Evolutionary conservation across 2,888 invertebrate genomes (phyloP), one percentile per base, ranked within the genome.

Genomic region (Lochmaea crataegi): DNA sequence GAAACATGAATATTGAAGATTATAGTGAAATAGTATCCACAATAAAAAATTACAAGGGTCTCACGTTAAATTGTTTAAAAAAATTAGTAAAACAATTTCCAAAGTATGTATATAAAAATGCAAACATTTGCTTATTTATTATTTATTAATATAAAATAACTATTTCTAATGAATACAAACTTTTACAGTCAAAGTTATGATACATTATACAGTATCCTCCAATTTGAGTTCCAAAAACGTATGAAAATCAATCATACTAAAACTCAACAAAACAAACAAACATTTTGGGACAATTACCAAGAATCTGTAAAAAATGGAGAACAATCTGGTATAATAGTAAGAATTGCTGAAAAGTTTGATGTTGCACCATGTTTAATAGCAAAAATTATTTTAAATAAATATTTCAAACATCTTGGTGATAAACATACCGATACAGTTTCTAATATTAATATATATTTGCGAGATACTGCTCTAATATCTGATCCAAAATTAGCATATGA

Each of bases 401-500:
- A 90, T 82, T 87, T 87, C 61, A 85, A 80, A 9, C 79, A 82
- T 53, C 71, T 77, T 80, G 61, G 61, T 41, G 16, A 65, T 42
- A 77, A 76, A 53, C 68, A 76, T 14, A 68, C 70, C 18, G 69
- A 75, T 48, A 88, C 88, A 73, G 80, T 86, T 77, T 86, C 89
- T 3, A 91, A 89, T 75, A 74, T 85, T 22, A 85, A 84, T 77
- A 89, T 89, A 80, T 88, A 90, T 79, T 87, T 94, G 78, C 92
- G 92, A 83, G 93, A 94, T 80, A 92, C 94, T 9, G 90, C 91
- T n/a, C 85, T 92, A 18, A 94, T 95, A 80, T 89, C 90, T 73
- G 92, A 95, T 82, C 89, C 90, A 77, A 89, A 91, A 80, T 88
- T 95, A 71, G 92, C 94, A 0, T 91, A 91, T 84, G 94, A 95